A percentile compares a stretch with the other conserved stretches of the same genome.
phyloP scores from a whole-genome alignment of 2,113 vertebrate genomes.

The Siniperca chuatsi region DNA sequence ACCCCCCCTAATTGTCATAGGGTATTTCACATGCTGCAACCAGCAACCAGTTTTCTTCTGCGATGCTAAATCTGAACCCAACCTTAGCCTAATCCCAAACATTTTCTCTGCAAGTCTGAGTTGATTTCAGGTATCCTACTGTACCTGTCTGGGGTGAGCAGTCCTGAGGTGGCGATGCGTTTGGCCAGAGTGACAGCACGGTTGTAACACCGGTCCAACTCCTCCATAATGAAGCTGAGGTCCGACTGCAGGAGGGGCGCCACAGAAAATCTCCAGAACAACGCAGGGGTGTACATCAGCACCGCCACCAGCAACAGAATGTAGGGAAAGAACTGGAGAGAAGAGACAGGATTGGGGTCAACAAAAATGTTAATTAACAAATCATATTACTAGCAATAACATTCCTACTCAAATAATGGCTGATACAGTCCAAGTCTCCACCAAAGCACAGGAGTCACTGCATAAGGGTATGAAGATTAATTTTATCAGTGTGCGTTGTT shows the following conservation, averaged over 20 bases:
- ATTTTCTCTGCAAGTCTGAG: not conserved
- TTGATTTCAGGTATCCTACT: not conserved
- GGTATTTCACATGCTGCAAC: not conserved
- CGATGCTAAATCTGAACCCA: not conserved
- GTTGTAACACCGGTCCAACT: slow-evolving; percentile 95
- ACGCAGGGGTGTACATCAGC: slow-evolving; percentile 88
- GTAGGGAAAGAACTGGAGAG: slow-evolving; percentile 93
- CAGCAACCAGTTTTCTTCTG: not conserved
- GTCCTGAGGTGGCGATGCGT: slow-evolving; percentile 61
- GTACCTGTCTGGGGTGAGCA: slow-evolving; percentile 71
- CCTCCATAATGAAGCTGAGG: slow-evolving; percentile 95
- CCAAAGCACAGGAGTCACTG: slow-evolving; percentile 20
- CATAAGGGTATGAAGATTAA: too few species aligned
- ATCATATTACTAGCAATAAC: not conserved
- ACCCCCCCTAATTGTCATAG: not conserved
- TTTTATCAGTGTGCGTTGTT: too few species aligned
- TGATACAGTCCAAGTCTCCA: not conserved
- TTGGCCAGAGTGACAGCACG: slow-evolving; percentile 91
- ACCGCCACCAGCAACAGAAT: slow-evolving; percentile 92
- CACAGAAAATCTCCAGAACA: slow-evolving; percentile 93
- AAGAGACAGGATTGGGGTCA: not conserved
- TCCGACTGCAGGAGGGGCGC: slow-evolving; percentile 92
- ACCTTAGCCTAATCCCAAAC: not conserved
- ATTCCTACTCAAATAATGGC: not conserved
- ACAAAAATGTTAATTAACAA: not conserved